Percentiles rank a stretch among this genome's conserved stretches.
Evolutionary conservation across 2,113 vertebrate species (phyloP).

Genomic region (Lanius ludovicianus): DNA sequence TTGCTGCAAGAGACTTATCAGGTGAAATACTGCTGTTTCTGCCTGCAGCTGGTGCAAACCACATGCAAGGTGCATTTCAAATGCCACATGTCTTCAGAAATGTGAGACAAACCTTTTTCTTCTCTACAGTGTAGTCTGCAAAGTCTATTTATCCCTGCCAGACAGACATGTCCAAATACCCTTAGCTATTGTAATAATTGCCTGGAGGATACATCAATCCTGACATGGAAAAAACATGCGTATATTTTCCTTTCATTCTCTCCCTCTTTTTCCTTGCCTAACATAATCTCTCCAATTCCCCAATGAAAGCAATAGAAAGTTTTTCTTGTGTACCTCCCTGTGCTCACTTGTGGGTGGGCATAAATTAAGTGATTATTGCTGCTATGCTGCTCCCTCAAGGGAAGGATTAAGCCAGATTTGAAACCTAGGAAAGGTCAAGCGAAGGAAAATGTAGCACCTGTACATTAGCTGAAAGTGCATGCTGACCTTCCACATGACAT

Average conservation of each 20-base stretch:
- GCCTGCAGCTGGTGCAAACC: neutral
- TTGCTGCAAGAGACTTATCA: neutral
- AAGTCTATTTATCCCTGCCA: neutral
- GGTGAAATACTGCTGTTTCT: neutral
- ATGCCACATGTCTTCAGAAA: neutral
- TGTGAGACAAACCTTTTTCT: neutral
- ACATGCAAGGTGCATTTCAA: neutral
- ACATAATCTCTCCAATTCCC: neutral
- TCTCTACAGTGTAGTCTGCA: neutral
- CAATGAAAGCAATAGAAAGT: neutral
- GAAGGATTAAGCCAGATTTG: slow-evolving; percentile 23
- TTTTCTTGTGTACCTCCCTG: neutral
- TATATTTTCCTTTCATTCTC: neutral
- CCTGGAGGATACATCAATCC: neutral
- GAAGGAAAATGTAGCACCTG: slow-evolving; percentile 31
- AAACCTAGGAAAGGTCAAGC: slow-evolving; percentile 14
- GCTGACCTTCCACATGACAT: neutral
- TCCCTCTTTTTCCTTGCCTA: neutral
- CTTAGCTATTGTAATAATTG: neutral
- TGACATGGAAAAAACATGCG: neutral
- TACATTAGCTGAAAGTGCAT: neutral
- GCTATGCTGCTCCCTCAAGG: neutral
- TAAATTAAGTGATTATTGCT: slow-evolving; percentile 48
- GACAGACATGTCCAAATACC: neutral
- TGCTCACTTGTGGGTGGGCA: slow-evolving; percentile 7